Conservation (phyloP, 2,797 vertebrate genomes). For the Aldrovandia affinis region DNA sequence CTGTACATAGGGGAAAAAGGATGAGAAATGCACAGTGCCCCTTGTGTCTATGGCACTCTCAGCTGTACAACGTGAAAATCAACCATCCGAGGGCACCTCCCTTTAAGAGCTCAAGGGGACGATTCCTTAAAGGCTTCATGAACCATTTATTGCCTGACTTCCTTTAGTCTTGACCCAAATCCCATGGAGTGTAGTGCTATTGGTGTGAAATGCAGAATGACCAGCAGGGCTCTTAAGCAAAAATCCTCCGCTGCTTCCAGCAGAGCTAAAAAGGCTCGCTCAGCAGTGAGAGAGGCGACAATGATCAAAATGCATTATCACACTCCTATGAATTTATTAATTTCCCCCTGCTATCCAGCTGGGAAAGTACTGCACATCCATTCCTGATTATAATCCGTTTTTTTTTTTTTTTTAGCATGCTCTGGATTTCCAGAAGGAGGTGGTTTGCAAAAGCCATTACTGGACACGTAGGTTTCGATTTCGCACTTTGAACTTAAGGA, state of each 20-base stretch:
- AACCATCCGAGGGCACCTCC: neutral
- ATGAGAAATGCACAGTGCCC: slow-evolving; percentile 14
- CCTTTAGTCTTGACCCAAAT: slow-evolving; percentile 23
- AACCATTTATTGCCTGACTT: neutral
- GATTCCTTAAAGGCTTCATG: slow-evolving; percentile 19
- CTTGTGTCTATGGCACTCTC: neutral
- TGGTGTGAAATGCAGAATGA: slow-evolving; percentile 19
- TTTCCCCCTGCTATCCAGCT: neutral
- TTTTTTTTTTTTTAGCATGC: slow-evolving; percentile 18
- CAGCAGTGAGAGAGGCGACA: neutral
- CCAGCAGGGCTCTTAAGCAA: slow-evolving; percentile 16
- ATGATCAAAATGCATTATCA: slow-evolving; percentile 25
- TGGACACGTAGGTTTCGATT: neutral
- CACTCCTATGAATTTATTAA: slow-evolving; percentile 23
- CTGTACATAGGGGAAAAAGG: neutral
- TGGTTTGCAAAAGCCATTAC: neutral
- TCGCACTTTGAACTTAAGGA: neutral
- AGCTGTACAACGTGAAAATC: slow-evolving; percentile 5
- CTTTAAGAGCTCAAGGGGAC: slow-evolving; percentile 11
- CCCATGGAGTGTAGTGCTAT: slow-evolving; percentile 15
- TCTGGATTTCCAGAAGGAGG: neutral
- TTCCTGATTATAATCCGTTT: slow-evolving; percentile 7
- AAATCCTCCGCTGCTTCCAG: neutral
- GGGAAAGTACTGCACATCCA: slow-evolving; percentile 18
- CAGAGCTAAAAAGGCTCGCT: neutral